Conservation (phyloP, 2,888 invertebrate species). For the Drosophila borealis region DNA sequence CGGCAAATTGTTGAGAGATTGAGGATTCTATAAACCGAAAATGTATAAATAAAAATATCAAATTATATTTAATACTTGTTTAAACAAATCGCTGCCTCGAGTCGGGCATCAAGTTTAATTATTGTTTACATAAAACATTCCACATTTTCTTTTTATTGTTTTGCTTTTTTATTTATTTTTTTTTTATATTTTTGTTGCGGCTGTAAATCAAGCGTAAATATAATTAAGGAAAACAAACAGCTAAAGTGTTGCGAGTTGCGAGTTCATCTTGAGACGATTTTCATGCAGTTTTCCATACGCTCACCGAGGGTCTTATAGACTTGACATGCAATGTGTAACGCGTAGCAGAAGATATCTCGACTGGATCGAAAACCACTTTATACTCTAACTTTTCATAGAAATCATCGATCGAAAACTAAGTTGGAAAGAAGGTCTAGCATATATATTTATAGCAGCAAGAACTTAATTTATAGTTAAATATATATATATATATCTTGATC, state of each 20-base stretch:
- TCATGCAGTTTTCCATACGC: no score
- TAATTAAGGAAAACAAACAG: conserved; percentile 30
- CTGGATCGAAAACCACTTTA: no score
- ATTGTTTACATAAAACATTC: conserved; percentile 49
- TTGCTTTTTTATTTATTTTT: not conserved
- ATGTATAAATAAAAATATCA: conserved; percentile 51
- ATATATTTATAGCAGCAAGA: no score
- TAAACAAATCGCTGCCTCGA: conserved; percentile 26
- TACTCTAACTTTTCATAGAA: no score
- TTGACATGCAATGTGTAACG: no score
- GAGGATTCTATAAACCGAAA: conserved; percentile 14
- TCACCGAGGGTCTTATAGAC: no score
- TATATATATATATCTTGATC: no score
- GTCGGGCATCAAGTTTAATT: conserved; percentile 24
- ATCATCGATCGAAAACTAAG: no score
- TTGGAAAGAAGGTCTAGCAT: no score
- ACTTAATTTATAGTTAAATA: no score
- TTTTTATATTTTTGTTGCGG: not conserved
- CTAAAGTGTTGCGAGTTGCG: conserved; percentile 13
- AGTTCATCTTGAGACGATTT: no score
- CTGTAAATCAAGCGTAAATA: conserved; percentile 44
- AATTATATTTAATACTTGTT: conserved; percentile 45
- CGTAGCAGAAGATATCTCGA: no score
- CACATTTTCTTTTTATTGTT: conserved; percentile 3
- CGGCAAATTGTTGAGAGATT: conserved; percentile 7